These are phyloP conservation scores for Zaprionus kolodkinae DNA, from an alignment of 1,140 invertebrate genomes.

Conservation along the genomic window DNA sequence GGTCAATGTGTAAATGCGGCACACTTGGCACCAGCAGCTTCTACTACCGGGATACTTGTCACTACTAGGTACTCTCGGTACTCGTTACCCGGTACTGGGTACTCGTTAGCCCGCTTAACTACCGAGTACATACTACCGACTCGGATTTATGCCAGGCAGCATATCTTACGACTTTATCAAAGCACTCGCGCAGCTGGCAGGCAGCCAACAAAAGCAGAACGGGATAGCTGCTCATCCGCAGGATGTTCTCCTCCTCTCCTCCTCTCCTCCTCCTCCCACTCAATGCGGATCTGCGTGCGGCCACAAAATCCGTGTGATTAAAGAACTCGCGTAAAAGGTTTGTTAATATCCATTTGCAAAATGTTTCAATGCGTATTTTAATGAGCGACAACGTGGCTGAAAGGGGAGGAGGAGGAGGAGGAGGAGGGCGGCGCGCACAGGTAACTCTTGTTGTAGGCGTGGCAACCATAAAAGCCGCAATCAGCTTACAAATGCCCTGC, in stretches of 20 bases:
- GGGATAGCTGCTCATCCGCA: neutral
- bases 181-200: constrained; percentile 57
- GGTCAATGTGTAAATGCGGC: constrained; percentile 62
- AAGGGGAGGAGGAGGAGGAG: neutral
- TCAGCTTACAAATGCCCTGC: constrained; percentile 62
- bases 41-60: neutral
- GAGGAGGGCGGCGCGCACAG: neutral
- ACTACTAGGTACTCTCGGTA: too few species aligned
- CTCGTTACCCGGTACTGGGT: constrained; percentile 5
- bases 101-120: neutral
- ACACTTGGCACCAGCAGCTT: constrained; percentile 55
- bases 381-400: constrained; percentile 45
- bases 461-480: constrained; percentile 59
- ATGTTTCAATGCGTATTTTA: constrained; percentile 73
- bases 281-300: constrained; percentile 31
- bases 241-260: neutral
- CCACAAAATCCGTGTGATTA: constrained; percentile 69
- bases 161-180: constrained; percentile 31
- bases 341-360: constrained; percentile 62
- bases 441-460: neutral
- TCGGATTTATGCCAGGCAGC: constrained; percentile 36
- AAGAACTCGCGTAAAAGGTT: constrained; percentile 63
- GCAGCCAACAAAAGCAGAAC: constrained; percentile 6
- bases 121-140: neutral
- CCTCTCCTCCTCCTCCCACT: neutral